Evolutionary conservation across 1,140 invertebrate species (phyloP).

Genomic region (Lucilia sericata): DNA sequence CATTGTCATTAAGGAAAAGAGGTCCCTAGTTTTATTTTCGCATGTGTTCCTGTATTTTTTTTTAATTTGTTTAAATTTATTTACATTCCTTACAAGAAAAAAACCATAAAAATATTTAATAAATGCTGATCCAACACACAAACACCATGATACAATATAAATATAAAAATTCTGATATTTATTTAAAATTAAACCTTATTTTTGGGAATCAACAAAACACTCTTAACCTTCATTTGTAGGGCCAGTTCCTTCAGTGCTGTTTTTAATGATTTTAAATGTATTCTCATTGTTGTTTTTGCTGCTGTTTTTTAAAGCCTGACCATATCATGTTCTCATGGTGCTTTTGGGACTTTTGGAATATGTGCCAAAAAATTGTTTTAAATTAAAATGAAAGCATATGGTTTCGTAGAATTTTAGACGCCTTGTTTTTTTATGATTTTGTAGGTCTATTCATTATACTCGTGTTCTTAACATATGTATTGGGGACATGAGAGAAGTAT

Average conservation of each 20-base stretch:
- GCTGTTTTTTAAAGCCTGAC: neutral
- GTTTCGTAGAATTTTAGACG: slow-evolving; percentile 19
- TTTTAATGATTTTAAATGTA: slow-evolving; percentile 15
- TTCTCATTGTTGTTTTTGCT: neutral
- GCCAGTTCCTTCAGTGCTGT: neutral
- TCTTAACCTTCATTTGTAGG: neutral
- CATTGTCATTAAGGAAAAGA: too few species aligned
- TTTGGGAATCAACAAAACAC: neutral
- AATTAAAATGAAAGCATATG: slow-evolving; percentile 12
- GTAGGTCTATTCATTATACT: neutral
- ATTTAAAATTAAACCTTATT: neutral
- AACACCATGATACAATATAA: neutral
- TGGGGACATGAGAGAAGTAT: neutral
- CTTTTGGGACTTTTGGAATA: neutral
- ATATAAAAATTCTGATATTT: neutral
- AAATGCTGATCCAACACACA: neutral
- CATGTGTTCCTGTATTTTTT: neutral
- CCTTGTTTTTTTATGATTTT: neutral
- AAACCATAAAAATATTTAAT: neutral
- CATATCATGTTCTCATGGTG: neutral
- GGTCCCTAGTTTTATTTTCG: neutral
- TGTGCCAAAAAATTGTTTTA: slow-evolving; percentile 25
- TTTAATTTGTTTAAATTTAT: slow-evolving; percentile 42
- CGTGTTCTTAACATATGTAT: neutral
- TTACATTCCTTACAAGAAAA: neutral